Evolutionary conservation across 1,140 invertebrate genomes (phyloP).

Genomic region (Dufourea novaeangliae): DNA sequence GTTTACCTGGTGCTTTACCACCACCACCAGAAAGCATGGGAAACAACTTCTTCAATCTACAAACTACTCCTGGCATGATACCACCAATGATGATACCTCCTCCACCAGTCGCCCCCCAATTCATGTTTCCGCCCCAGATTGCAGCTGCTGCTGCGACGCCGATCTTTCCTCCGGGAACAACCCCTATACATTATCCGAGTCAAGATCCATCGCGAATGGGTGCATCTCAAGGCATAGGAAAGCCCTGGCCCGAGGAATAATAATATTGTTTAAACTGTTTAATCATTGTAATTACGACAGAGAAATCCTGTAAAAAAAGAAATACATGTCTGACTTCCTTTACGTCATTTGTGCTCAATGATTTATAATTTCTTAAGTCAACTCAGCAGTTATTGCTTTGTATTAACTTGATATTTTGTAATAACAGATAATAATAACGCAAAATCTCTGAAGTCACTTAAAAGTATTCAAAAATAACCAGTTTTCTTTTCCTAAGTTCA

Average conservation of each 20-base stretch:
- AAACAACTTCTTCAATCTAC: slow-evolving; percentile 85
- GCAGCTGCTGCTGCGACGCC: slow-evolving; percentile 77
- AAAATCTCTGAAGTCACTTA: too few species aligned
- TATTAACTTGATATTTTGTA: too few species aligned
- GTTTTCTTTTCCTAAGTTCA: too few species aligned
- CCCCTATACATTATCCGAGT: slow-evolving; percentile 94
- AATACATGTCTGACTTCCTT: slow-evolving; percentile 27
- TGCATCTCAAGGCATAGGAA: slow-evolving; percentile 82
- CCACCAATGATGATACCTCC: slow-evolving; percentile 83
- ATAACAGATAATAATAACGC: too few species aligned
- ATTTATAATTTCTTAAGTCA: not conserved
- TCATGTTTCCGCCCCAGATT: slow-evolving; percentile 82
- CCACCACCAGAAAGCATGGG: slow-evolving; percentile 86
- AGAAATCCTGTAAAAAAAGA: slow-evolving; percentile 27
- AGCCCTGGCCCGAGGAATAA: slow-evolving; percentile 80
- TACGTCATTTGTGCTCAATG: not conserved
- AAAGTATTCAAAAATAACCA: too few species aligned
- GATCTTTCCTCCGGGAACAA: slow-evolving; percentile 82
- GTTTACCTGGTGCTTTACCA: slow-evolving; percentile 90
- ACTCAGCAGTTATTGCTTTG: not conserved
- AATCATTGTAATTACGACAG: slow-evolving; percentile 27
- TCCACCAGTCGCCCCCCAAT: slow-evolving; percentile 79
- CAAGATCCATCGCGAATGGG: slow-evolving; percentile 96
- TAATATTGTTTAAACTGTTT: slow-evolving; percentile 14
- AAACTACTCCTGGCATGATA: slow-evolving; percentile 82